phyloP scores from a whole-genome alignment of 2,888 invertebrate genomes.

The Lithophane ornitopus region DNA sequence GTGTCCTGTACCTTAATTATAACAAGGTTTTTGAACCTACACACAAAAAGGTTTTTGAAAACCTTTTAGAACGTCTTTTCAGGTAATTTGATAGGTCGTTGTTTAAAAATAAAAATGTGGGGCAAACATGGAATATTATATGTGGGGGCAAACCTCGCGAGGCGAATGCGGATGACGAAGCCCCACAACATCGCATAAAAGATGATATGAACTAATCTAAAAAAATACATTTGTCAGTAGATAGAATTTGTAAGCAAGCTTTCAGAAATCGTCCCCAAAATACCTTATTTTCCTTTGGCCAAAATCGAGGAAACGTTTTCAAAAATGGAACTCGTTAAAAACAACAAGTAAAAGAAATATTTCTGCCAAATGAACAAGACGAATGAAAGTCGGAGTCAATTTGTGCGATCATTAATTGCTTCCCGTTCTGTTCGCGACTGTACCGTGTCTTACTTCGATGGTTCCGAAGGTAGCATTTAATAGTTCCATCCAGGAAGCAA shows the following conservation, averaged over 20 bases:
- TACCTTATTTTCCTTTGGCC: not conserved
- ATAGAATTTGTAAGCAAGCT: not conserved
- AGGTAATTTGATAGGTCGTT: too few relatives aligned
- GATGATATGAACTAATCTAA: too few relatives aligned
- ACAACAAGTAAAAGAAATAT: slow-evolving; percentile 31
- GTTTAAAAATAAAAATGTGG: not conserved
- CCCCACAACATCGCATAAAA: not conserved
- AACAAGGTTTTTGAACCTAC: not conserved
- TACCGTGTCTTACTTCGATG: slow-evolving; percentile 9
- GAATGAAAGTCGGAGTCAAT: slow-evolving; percentile 41
- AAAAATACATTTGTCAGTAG: not conserved
- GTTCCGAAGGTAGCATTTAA: slow-evolving; percentile 21
- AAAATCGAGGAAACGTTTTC: not conserved
- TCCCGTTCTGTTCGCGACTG: slow-evolving; percentile 31
- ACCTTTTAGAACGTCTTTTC: not conserved
- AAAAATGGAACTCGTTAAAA: slow-evolving; percentile 26
- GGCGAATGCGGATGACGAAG: not conserved
- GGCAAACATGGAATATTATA: not conserved
- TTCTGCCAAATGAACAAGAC: slow-evolving; percentile 40
- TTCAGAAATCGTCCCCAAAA: too few relatives aligned
- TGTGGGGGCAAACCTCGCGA: not conserved
- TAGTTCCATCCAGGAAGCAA: slow-evolving; percentile 7
- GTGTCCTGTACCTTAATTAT: not conserved
- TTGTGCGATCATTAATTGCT: slow-evolving; percentile 52
- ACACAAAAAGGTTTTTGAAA: not conserved